phyloP scores from a whole-genome alignment of 2,888 invertebrate genomes.

The Phalangium opilio region DNA sequence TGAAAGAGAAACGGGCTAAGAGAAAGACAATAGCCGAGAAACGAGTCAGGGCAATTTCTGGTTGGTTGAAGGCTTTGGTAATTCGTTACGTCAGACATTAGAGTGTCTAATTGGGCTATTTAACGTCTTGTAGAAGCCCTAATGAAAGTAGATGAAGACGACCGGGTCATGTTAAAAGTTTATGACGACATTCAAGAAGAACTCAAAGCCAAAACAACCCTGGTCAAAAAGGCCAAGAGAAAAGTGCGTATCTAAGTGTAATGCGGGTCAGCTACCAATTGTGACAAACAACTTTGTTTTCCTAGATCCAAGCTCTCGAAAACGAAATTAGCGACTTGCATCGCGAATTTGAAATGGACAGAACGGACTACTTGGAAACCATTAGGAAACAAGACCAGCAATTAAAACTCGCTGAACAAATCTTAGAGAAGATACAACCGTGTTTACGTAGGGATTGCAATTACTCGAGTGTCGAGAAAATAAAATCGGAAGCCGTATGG shows the following conservation, averaged over 20 bases:
- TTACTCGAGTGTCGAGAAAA: slow-evolving; percentile 52
- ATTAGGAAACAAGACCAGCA: slow-evolving; percentile 56
- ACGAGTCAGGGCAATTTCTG: slow-evolving; percentile 40
- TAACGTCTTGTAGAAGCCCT: slow-evolving; percentile 28
- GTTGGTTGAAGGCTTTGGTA: not conserved
- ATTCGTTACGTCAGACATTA: not conserved
- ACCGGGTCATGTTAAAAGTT: slow-evolving; percentile 49
- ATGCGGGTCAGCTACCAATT: too few relatives aligned
- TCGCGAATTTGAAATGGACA: slow-evolving; percentile 61
- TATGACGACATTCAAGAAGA: slow-evolving; percentile 65
- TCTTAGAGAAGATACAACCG: slow-evolving; percentile 49
- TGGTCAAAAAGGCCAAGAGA: slow-evolving; percentile 46
- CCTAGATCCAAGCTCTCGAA: slow-evolving; percentile 46
- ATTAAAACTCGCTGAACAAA: slow-evolving; percentile 47
- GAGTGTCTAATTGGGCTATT: not conserved
- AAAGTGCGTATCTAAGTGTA: slow-evolving; percentile 43
- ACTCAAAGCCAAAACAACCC: slow-evolving; percentile 51
- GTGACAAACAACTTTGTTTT: not conserved
- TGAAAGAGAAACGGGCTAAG: slow-evolving; percentile 49
- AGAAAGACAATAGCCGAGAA: slow-evolving; percentile 54
- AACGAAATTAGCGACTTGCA: slow-evolving; percentile 59
- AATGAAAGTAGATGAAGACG: slow-evolving; percentile 46
- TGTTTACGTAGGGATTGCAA: slow-evolving; percentile 55
- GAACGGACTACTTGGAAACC: slow-evolving; percentile 66
- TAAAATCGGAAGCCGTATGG: slow-evolving; percentile 53